Evolutionary conservation across 2,113 vertebrate species (phyloP).

Genomic region (Turdus rufiventris): DNA sequence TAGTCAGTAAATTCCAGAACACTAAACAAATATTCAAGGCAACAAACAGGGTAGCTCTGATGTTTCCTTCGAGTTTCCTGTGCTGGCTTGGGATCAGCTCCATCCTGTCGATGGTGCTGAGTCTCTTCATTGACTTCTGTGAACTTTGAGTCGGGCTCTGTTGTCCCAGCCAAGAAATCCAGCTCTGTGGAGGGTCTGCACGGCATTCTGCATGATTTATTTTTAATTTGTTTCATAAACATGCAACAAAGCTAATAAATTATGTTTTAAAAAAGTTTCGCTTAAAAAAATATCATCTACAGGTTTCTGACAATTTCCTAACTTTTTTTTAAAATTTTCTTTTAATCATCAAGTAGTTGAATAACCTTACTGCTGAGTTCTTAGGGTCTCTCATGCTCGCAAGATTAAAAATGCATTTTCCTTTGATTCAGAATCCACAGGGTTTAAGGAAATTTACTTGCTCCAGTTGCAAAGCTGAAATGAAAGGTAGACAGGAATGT

Average conservation of each 20-base stretch:
- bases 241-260: not conserved
- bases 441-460: not conserved
- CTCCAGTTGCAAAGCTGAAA: slow-evolving; percentile 6
- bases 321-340: not conserved
- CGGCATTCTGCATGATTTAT: not conserved
- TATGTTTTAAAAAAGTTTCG: not conserved
- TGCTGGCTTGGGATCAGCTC: not conserved
- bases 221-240: not conserved
- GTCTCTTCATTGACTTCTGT: not conserved
- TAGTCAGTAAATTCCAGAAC: slow-evolving; percentile 54
- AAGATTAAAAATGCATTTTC: not conserved
- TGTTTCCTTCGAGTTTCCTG: slow-evolving; percentile 62
- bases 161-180: not conserved
- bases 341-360: not conserved
- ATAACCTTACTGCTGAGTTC: not conserved
- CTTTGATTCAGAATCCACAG: not conserved
- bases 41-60: slow-evolving; percentile 48
- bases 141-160: not conserved
- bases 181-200: not conserved
- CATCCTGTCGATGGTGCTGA: not conserved
- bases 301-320: not conserved
- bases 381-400: not conserved
- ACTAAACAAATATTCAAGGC: slow-evolving; percentile 53
- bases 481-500: slow-evolving; percentile 18
- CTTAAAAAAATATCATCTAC: not conserved